Percentiles rank a stretch among this genome's conserved stretches.
phyloP scores from a whole-genome alignment of 2,113 vertebrate species.

The Tupaia chinensis region DNA sequence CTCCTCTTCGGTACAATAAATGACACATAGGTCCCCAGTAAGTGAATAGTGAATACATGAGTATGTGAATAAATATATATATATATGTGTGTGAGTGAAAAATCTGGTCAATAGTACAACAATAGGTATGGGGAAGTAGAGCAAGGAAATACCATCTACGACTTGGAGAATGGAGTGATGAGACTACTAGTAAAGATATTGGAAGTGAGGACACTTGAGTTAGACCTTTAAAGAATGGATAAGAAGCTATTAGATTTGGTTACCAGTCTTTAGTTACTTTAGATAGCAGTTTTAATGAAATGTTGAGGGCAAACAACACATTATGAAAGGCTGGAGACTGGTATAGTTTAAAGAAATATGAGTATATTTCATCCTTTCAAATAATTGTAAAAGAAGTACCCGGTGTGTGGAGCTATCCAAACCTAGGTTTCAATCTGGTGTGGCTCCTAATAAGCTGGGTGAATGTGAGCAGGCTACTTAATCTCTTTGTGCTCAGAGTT shows the following conservation, averaged over 20 bases:
- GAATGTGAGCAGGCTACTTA: neutral
- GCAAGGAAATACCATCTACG: slow-evolving; percentile 2
- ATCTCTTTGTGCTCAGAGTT: neutral
- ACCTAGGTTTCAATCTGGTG: neutral
- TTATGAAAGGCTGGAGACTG: neutral
- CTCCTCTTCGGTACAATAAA: neutral
- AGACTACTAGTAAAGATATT: neutral
- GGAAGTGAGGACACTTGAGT: neutral
- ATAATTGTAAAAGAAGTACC: neutral
- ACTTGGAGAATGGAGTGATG: neutral
- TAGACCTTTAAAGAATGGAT: neutral
- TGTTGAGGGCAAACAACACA: neutral
- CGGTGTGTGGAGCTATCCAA: neutral
- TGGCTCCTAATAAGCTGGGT: neutral
- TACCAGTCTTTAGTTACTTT: slow-evolving; percentile 1
- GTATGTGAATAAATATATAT: neutral
- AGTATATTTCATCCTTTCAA: neutral
- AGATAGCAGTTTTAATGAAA: neutral
- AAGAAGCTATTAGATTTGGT: neutral
- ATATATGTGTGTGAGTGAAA: neutral
- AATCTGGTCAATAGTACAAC: neutral
- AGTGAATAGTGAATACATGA: neutral
- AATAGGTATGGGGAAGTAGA: neutral
- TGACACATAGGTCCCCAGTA: neutral
- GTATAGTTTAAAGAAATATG: neutral